These are phyloP conservation scores for Aphidius ervi DNA, from an alignment of 1,140 invertebrate species.

Conservation along the genomic window DNA sequence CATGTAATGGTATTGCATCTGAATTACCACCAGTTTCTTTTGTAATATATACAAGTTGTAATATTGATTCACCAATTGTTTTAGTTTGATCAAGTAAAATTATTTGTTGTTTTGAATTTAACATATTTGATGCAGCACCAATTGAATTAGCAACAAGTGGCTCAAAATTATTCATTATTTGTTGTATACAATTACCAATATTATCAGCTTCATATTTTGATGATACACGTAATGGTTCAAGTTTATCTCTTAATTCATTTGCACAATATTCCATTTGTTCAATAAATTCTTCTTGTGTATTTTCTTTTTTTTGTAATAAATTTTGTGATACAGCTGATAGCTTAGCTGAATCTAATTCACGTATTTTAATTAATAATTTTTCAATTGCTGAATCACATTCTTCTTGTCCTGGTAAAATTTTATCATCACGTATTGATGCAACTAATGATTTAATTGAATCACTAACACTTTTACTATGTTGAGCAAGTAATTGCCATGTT, in stretches of 20 bases:
- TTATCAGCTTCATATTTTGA: constrained; percentile 90
- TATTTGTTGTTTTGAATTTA: constrained; percentile 86
- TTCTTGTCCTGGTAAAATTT: constrained; percentile 76
- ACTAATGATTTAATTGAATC: constrained; percentile 94
- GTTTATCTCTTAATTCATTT: constrained; percentile 70
- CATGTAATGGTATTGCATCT: constrained; percentile 73
- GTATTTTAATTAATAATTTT: constrained; percentile 69
- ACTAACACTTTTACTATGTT: constrained; percentile 90
- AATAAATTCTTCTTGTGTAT: constrained; percentile 77
- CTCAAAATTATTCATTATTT: constrained; percentile 79
- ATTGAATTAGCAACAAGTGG: constrained; percentile 78
- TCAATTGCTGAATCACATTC: constrained; percentile 87
- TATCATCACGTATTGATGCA: constrained; percentile 88
- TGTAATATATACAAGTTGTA: constrained; percentile 79
- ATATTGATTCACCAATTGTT: constrained; percentile 86
- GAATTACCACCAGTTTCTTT: constrained; percentile 93
- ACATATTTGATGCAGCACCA: constrained; percentile 84
- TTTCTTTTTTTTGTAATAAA: constrained; percentile 67
- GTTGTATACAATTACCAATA: constrained; percentile 81
- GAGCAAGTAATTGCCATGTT: constrained; percentile 89
- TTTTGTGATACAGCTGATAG: constrained; percentile 83
- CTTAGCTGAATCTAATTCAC: constrained; percentile 82
- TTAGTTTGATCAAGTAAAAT: constrained; percentile 87
- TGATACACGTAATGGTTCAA: constrained; percentile 77
- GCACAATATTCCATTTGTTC: constrained; percentile 73